These are phyloP conservation scores for Papilio xuthus DNA, from an alignment of 1,140 invertebrate species.

Conservation along the genomic window DNA sequence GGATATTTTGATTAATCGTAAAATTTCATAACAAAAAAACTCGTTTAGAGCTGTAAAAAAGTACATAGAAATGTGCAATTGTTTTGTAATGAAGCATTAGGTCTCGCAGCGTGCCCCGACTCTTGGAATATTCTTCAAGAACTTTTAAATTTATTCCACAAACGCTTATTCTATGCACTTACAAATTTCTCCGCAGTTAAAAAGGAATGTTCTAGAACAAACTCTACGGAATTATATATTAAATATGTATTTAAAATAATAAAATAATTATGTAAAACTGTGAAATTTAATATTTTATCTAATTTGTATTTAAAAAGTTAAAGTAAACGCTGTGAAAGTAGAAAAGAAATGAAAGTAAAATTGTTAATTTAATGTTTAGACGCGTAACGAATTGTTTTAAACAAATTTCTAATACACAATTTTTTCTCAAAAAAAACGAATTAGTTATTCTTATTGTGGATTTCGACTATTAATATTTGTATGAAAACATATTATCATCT, in stretches of 20 bases:
- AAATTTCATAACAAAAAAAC: too few species aligned
- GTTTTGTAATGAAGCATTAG: background rate
- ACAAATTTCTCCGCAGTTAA: background rate
- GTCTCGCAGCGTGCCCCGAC: background rate
- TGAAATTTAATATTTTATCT: background rate
- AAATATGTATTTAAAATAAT: background rate
- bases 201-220: background rate
- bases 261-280: background rate
- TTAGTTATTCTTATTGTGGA: background rate
- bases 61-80: background rate
- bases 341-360: slow-evolving; percentile 2
- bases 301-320: background rate
- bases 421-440: background rate
- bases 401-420: background rate
- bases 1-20: too few species aligned
- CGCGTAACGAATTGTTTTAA: background rate
- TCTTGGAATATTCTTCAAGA: background rate
- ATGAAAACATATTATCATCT: too few species aligned
- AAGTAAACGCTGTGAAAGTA: background rate
- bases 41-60: background rate
- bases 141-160: background rate
- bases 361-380: background rate
- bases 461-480: too few species aligned
- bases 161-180: background rate
- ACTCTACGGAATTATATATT: background rate